Percentiles rank a stretch among this genome's conserved stretches.
Conservation (phyloP, 2,797 vertebrate genomes). For the Sebastes nivosus region DNA sequence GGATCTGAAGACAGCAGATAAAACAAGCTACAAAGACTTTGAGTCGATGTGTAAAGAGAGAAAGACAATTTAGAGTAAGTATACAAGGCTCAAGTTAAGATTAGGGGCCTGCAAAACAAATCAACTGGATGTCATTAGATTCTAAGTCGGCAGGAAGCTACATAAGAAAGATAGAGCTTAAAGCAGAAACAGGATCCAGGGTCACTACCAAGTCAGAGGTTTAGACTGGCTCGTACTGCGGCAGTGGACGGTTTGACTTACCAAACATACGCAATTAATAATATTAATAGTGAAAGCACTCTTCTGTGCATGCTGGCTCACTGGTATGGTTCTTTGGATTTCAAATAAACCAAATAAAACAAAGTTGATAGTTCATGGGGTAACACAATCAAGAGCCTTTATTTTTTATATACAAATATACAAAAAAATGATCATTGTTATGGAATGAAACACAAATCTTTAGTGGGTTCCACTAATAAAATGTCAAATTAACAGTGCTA, state of each 20-base stretch:
- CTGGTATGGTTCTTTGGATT: background rate
- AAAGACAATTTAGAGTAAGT: background rate
- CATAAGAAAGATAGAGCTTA: background rate
- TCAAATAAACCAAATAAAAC: background rate
- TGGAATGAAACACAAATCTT: slow-evolving; percentile 41
- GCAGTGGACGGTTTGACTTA: background rate
- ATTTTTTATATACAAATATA: slow-evolving; percentile 47
- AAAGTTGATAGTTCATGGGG: background rate
- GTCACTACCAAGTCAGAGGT: background rate
- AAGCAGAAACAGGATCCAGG: background rate
- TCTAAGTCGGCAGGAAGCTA: background rate
- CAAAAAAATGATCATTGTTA: slow-evolving; percentile 39
- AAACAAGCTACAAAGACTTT: background rate
- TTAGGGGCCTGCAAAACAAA: background rate
- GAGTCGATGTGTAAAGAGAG: background rate
- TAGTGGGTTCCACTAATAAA: background rate
- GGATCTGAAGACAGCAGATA: background rate
- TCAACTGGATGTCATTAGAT: background rate
- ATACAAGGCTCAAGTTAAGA: background rate
- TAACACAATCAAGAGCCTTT: slow-evolving; percentile 37
- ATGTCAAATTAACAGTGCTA: slow-evolving; percentile 30
- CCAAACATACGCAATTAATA: background rate
- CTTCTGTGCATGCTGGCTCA: background rate
- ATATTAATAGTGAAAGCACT: background rate
- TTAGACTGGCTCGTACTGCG: background rate